Percentiles rank a stretch among this genome's conserved stretches.
Conservation (phyloP, 2,113 vertebrate species). For the Apodemus speciosus region DNA sequence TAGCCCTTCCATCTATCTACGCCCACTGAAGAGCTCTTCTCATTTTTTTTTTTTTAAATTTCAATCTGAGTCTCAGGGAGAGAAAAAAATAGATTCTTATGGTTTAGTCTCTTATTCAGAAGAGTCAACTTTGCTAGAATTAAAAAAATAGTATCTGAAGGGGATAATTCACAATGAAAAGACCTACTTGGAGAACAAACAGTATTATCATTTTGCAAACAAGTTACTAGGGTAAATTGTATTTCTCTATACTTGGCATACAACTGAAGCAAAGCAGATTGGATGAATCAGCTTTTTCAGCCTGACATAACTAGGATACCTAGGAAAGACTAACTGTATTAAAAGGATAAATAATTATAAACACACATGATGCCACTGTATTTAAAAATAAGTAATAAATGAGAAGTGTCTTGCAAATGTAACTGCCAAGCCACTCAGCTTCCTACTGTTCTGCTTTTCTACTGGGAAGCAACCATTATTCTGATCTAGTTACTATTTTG, state of each 20-base stretch:
- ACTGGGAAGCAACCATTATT: neutral
- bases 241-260: constrained; percentile 56
- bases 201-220: constrained; percentile 67
- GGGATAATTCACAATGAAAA: constrained; percentile 66
- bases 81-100: neutral
- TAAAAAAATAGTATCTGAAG: constrained; percentile 72
- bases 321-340: constrained; percentile 61
- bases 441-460: constrained; percentile 5
- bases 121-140: neutral
- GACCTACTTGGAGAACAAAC: neutral
- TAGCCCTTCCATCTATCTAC: neutral
- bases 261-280: constrained; percentile 75
- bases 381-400: constrained; percentile 41
- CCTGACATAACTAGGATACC: constrained; percentile 64
- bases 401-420: neutral
- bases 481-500: neutral
- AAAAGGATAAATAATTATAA: constrained; percentile 53
- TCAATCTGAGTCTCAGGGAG: neutral
- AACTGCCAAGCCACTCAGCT: neutral
- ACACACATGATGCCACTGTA: neutral
- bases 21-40: neutral
- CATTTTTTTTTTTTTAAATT: neutral
- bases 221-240: constrained; percentile 49
- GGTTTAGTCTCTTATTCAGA: constrained; percentile 7
- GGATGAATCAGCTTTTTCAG: constrained; percentile 53